Base-by-base conservation (phyloP, 2,888 invertebrate genomes). In the Diabrotica balteata region DNA sequence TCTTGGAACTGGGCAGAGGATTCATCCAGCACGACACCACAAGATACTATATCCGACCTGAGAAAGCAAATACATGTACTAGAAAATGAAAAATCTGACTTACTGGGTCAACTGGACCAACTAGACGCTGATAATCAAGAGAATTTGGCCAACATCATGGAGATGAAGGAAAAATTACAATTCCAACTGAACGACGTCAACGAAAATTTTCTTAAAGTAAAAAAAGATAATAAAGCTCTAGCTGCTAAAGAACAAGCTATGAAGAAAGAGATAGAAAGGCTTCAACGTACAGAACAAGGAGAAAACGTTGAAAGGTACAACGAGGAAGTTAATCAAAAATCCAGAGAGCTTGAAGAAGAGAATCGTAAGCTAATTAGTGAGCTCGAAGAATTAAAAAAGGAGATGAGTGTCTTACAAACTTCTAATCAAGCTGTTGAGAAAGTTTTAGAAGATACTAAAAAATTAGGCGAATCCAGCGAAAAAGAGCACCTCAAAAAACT, bases 41-140 rank as follows among this genome's bases (percentile, higher is more conserved):
- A 70, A 47, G 72, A 76, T 59, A 65, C 74, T 57, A 74, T 79
- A 70, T 71, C 79, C 76, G 72, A 80, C 75, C 72, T 84, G 73
- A 81, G 76, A 62, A 71, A 71, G 46, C 75, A 71, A 63, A 77
- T 82, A 11, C 62, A 66, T 44, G 70, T 72, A 7, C 72, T 84
- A 47, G 80, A 84, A 77, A 78, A 70, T 43, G 83, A 84, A 64
- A 83, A 59, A 51, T 52, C 63, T 7, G 71, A 71, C 43, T 54
- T 69, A 2, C n/a, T 69, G 47, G 11, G 42, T 8, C 71, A 74
- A 73, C 53, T 73, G 8, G 73, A 73, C 11, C 82, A 84, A 66
- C 72, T 85, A 2, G 84, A 85, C 73, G 69, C 74, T 8, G 84
- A 85, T 67, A 81, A 82, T 72, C 84, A 84, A 70, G 78, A 80